Evolutionary conservation across 2,113 vertebrate species (phyloP), one percentile per base, ranked within the genome.

Genomic region (Siniperca chuatsi): DNA sequence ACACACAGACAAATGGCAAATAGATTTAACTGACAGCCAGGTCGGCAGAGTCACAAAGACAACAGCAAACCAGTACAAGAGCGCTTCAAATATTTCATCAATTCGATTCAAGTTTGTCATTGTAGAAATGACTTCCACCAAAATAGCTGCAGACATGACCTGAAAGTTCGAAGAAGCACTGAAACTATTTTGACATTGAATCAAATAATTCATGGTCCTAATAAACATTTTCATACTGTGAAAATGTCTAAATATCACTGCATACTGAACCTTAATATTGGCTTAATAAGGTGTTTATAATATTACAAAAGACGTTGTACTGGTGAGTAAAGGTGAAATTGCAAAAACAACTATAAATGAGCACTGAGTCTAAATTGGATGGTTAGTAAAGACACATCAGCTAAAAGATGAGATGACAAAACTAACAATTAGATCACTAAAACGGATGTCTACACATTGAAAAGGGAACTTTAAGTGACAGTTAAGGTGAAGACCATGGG

Each of bases 1-100:
- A 79, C 78, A 67, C 60, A 42, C 62, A 70, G 57, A 89, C 85
- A 89, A 93, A 87, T 79, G 87, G 84, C 68, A 83, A 74, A 83
- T 25, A 85, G 88, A 92, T 88, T 80, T 85, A 29, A 78, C 75
- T 82, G 66, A 78, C 72, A 88, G 76, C 58, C 81, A 60, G 77
- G 62, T 68, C 81, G 79, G 81, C 84, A 86, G 77, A 83, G 70
- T 54, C 78, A 75, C 71, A 82, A 42, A 71, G 35, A 64, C 58
- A 35, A 57, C 79, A 68, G 44, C 35, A 75, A 81, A 82, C 73
- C 77, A 37, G 79, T 2, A 37, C 62, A 16, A 29, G 13, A 80
- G 46, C 4, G 12, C 69, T 75, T 81, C 66, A 74, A 78, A 67
- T 60, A 65, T 79, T 71, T 73, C 48, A 74, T 52, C 52, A 48